Evolutionary conservation across 2,888 invertebrate genomes (phyloP).

Genomic region (Thera obeliscata): DNA sequence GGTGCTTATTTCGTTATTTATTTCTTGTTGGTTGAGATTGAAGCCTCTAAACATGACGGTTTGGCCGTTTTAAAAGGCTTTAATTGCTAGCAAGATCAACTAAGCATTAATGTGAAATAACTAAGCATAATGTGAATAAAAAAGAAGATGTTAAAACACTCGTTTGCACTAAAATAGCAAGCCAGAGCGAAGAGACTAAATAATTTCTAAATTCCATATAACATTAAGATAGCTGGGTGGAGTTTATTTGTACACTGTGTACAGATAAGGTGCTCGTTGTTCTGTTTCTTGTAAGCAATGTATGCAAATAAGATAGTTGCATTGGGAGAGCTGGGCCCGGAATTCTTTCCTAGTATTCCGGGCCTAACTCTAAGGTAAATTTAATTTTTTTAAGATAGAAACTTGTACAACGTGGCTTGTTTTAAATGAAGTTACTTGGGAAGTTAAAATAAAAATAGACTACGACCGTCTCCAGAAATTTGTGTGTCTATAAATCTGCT

Average conservation of each 20-base stretch:
- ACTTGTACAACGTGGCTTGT: neutral
- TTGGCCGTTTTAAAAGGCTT: too few species aligned
- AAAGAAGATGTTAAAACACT: too few species aligned
- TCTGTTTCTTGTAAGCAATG: constrained; percentile 32
- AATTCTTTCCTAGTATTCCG: neutral
- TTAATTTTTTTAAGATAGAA: neutral
- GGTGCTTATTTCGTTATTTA: too few species aligned
- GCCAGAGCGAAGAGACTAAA: neutral
- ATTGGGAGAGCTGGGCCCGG: constrained; percentile 12
- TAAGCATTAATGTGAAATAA: too few species aligned
- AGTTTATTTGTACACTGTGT: constrained; percentile 17
- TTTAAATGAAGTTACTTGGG: neutral
- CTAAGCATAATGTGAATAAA: too few species aligned
- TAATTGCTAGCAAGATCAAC: too few species aligned
- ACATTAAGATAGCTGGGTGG: constrained; percentile 18
- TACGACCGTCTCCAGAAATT: too few species aligned
- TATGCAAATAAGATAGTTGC: constrained; percentile 36
- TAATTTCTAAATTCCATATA: constrained; percentile 19
- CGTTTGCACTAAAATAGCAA: neutral
- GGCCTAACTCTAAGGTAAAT: neutral
- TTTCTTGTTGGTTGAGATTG: too few species aligned
- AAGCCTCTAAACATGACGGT: too few species aligned
- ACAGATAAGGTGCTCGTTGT: constrained; percentile 30
- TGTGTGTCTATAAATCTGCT: too few species aligned
- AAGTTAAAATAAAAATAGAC: too few species aligned